phyloP scores from a whole-genome alignment of 2,113 vertebrate species.

The Pseudopodoces humilis region DNA sequence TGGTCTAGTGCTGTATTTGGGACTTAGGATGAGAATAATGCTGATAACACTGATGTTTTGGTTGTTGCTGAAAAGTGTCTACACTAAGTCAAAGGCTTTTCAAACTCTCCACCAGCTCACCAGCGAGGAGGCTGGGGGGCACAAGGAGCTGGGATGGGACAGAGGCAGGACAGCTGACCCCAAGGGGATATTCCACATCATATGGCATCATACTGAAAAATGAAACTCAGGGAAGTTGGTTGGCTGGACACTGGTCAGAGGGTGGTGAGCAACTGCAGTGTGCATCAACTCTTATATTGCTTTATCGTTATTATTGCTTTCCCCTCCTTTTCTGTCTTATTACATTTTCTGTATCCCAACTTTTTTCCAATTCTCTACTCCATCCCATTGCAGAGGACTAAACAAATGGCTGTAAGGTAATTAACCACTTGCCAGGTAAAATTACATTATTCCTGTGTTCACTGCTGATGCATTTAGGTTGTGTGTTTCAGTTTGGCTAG shows the following conservation, averaged over 20 bases:
- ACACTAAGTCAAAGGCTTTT: neutral
- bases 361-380: neutral
- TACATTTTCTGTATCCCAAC: neutral
- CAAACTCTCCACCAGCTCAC: neutral
- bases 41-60: neutral
- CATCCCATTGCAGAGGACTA: rapidly evolving
- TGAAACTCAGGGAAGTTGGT: neutral
- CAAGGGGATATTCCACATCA: neutral
- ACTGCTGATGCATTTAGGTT: neutral
- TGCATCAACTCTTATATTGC: neutral
- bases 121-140: rapidly evolving
- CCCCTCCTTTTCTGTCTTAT: neutral
- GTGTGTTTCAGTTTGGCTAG: neutral
- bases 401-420: neutral
- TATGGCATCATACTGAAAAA: neutral
- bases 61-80: neutral
- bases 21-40: neutral
- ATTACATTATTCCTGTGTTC: neutral
- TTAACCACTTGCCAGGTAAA: neutral
- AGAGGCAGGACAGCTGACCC: neutral
- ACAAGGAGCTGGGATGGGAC: no score
- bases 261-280: neutral
- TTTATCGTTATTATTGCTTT: neutral
- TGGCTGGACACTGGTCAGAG: neutral
- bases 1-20: neutral